Conservation (phyloP, 2,888 invertebrate genomes). For the Microctonus hyperodae region DNA sequence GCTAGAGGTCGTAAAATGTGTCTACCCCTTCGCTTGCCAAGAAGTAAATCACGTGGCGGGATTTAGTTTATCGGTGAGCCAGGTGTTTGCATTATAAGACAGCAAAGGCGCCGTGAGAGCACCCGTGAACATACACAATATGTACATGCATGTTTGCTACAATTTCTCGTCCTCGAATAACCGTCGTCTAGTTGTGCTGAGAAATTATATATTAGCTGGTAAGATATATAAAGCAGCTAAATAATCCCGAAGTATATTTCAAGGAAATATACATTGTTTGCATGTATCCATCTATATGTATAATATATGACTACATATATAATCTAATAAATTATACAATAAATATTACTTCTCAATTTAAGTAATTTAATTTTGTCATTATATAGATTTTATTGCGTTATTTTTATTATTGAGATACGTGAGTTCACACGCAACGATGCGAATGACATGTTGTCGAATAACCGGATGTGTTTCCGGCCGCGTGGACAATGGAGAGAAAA, state of each 20-base stretch:
- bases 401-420: neutral
- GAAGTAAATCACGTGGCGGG: slow-evolving; percentile 37
- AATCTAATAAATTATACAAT: neutral
- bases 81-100: slow-evolving; percentile 26
- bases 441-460: slow-evolving; percentile 31
- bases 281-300: neutral
- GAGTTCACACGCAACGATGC: slow-evolving; percentile 32
- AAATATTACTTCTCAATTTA: neutral
- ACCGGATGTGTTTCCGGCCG: slow-evolving; percentile 42
- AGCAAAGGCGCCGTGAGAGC: slow-evolving; percentile 19
- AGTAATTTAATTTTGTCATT: slow-evolving; percentile 4
- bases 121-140: slow-evolving; percentile 2
- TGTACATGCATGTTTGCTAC: slow-evolving; percentile 4
- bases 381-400: neutral
- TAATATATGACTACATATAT: neutral
- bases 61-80: slow-evolving; percentile 36
- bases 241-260: no score
- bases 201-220: slow-evolving; percentile 29
- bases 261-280: no score
- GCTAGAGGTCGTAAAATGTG: neutral
- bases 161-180: slow-evolving; percentile 29
- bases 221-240: slow-evolving; percentile 5
- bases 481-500: slow-evolving; percentile 40
- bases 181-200: slow-evolving; percentile 18
- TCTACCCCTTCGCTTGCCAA: slow-evolving; percentile 19